These are phyloP conservation scores for Gallinago stenura DNA, from an alignment of 2,797 vertebrate genomes.

Conservation along the genomic window DNA sequence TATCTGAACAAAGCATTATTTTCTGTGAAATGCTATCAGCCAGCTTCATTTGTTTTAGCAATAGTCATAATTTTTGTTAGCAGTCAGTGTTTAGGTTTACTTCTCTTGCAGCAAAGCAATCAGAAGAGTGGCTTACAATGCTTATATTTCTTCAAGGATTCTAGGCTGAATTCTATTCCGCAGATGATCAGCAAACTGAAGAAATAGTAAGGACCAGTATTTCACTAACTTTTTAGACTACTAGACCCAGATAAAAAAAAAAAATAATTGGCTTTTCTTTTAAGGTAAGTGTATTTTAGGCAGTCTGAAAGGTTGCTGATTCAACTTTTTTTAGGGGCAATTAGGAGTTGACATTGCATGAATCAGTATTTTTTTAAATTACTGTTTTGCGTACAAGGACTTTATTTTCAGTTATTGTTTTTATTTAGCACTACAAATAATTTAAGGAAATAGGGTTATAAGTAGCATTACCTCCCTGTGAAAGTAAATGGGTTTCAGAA, in stretches of 20 bases:
- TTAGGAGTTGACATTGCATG: neutral
- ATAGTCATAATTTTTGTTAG: neutral
- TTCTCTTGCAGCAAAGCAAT: neutral
- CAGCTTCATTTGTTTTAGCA: neutral
- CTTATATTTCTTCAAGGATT: neutral
- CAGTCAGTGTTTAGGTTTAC: neutral
- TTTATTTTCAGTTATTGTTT: constrained; percentile 56
- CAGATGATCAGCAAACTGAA: neutral
- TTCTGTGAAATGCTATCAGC: neutral
- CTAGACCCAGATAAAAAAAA: neutral
- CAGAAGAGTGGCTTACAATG: neutral
- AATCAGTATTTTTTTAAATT: constrained; percentile 14
- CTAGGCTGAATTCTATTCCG: neutral
- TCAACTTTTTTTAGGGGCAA: neutral
- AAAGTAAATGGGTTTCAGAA: constrained; percentile 7
- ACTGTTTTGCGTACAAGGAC: constrained; percentile 9
- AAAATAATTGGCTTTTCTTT: neutral
- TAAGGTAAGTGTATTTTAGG: neutral
- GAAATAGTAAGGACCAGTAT: neutral
- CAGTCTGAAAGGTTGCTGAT: neutral
- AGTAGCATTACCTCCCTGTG: constrained; percentile 21
- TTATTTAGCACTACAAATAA: constrained; percentile 59
- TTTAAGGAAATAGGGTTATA: constrained; percentile 41
- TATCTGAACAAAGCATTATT: neutral
- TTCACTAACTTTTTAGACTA: neutral